These are phyloP conservation scores for Petrocephalus microphthalmus DNA, from an alignment of 2,113 vertebrate species.

Conservation along the genomic window DNA sequence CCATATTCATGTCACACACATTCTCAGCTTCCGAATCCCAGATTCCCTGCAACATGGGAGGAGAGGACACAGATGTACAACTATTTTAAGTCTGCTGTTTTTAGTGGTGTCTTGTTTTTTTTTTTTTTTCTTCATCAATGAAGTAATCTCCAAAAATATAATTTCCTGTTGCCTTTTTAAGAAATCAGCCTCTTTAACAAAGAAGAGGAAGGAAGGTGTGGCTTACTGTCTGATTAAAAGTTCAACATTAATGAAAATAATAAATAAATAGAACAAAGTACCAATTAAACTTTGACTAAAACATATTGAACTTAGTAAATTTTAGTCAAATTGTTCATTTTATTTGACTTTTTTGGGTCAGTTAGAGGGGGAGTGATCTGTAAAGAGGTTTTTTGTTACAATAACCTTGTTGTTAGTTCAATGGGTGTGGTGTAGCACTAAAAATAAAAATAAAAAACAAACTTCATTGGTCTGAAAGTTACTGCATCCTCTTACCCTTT, in stretches of 20 bases:
- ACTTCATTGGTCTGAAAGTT: not conserved
- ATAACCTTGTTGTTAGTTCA: not conserved
- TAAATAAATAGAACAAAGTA: not conserved
- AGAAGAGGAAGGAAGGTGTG: not conserved
- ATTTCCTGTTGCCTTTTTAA: constrained; percentile 41
- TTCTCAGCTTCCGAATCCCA: not conserved
- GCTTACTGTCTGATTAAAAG: not conserved
- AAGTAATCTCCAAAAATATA: constrained; percentile 57
- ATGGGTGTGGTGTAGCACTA: not conserved
- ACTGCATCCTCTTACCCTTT: not conserved
- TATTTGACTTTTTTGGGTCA: not conserved
- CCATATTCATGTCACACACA: not conserved
- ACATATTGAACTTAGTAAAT: not conserved
- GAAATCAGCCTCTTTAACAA: not conserved
- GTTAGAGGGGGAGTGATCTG: not conserved
- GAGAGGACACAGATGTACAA: constrained; percentile 13
- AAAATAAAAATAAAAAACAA: not conserved
- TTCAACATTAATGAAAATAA: not conserved
- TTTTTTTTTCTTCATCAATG: constrained; percentile 43
- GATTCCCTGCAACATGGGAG: not conserved
- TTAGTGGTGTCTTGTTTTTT: constrained; percentile 29
- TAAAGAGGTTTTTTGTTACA: not conserved
- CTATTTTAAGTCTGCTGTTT: not conserved
- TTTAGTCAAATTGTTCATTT: not conserved
- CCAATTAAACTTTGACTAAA: not conserved